A percentile compares a stretch with the other conserved stretches of the same genome.
Evolutionary conservation across 2,888 invertebrate species (phyloP).

Genomic region (Seira musarum): DNA sequence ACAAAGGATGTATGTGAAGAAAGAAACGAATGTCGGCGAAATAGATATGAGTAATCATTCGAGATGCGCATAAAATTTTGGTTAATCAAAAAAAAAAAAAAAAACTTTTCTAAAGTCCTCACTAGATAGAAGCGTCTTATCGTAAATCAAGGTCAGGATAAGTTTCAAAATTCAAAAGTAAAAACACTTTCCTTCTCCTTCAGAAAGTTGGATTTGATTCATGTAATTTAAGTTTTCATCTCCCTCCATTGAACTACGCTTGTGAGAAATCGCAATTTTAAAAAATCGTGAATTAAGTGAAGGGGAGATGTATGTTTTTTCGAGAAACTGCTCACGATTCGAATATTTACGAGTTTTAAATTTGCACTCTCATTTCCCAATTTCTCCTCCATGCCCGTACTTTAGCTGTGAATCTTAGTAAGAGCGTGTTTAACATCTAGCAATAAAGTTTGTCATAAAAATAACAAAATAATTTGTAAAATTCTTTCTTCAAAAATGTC

Average conservation of each 20-base stretch:
- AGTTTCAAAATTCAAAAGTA: not conserved
- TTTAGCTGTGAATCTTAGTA: too few relatives aligned
- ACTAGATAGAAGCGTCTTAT: too few relatives aligned
- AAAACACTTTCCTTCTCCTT: not conserved
- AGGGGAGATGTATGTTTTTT: not conserved
- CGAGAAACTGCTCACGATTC: not conserved
- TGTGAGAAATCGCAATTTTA: not conserved
- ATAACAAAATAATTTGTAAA: too few relatives aligned
- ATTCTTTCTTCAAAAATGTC: too few relatives aligned
- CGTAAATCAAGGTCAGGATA: not conserved
- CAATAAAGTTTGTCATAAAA: too few relatives aligned
- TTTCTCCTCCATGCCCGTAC: too few relatives aligned
- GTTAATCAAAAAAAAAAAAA: not conserved
- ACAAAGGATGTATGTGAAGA: too few relatives aligned
- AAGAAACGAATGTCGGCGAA: too few relatives aligned
- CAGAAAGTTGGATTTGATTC: too few relatives aligned
- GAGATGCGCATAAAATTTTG: not conserved
- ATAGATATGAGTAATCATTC: too few relatives aligned
- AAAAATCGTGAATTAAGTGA: not conserved
- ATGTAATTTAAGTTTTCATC: not conserved
- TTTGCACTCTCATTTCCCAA: not conserved
- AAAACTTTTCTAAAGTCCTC: not conserved
- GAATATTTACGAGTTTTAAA: not conserved
- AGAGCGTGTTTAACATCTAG: too few relatives aligned
- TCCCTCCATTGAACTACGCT: not conserved